Evolutionary conservation across 2,888 invertebrate species (phyloP).

Genomic region (Cephus spinipes): DNA sequence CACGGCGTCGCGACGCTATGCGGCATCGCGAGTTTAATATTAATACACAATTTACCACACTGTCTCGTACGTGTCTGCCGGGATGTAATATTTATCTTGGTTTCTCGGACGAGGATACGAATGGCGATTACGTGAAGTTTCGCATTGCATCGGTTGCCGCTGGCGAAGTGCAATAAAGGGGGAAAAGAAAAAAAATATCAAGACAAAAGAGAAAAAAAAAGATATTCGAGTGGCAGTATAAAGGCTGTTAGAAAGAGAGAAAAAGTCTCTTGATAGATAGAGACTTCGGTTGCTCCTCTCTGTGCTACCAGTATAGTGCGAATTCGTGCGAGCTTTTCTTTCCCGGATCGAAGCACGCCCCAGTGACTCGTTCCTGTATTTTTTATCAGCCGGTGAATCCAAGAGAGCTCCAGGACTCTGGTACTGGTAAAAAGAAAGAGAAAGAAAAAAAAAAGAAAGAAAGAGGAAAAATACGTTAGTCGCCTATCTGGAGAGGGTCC

Average conservation of each 20-base stretch:
- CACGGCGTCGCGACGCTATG: background rate
- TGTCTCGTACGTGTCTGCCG: slow-evolving; percentile 38
- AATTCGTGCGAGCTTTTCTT: slow-evolving; percentile 3
- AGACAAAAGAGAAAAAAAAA: background rate
- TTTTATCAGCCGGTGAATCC: slow-evolving; percentile 3
- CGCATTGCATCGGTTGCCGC: slow-evolving; percentile 2
- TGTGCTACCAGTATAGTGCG: too few relatives aligned
- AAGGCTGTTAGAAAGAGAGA: too few relatives aligned
- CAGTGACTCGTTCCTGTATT: slow-evolving; percentile 34
- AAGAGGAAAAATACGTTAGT: too few relatives aligned
- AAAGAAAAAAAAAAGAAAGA: background rate
- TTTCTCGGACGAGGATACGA: slow-evolving; percentile 39
- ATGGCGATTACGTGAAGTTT: slow-evolving; percentile 44
- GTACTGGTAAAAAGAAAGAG: background rate
- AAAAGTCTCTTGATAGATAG: too few relatives aligned
- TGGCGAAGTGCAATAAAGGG: background rate
- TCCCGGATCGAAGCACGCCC: slow-evolving; percentile 37
- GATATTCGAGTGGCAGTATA: too few relatives aligned
- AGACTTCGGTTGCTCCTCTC: too few relatives aligned
- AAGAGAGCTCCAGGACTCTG: too few relatives aligned
- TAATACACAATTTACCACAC: slow-evolving; percentile 53
- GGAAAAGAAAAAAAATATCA: background rate
- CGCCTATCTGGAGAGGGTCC: too few relatives aligned
- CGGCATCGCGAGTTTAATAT: slow-evolving; percentile 47
- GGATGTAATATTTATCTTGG: slow-evolving; percentile 49